phyloP scores from a whole-genome alignment of 2,888 invertebrate genomes.

The Notocelia uddmanniana region DNA sequence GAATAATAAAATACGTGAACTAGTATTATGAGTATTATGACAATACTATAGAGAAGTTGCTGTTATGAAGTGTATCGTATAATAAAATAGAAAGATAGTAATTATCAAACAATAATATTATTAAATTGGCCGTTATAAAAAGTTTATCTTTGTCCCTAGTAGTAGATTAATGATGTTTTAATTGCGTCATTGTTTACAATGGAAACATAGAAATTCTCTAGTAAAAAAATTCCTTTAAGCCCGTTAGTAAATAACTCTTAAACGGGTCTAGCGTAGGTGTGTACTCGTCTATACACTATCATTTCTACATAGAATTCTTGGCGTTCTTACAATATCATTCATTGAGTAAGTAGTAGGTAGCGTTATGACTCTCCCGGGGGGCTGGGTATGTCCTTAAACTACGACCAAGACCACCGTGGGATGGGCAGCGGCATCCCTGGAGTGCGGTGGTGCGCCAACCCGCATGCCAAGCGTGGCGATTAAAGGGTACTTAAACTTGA shows the following conservation, averaged over 20 bases:
- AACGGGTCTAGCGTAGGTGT: neutral
- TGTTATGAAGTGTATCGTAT: slow-evolving; percentile 18
- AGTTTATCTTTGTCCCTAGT: slow-evolving; percentile 6
- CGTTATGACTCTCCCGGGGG: too few species aligned
- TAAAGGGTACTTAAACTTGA: too few species aligned
- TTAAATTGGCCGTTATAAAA: slow-evolving; percentile 20
- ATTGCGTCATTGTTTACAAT: slow-evolving; percentile 4
- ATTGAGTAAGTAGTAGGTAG: too few species aligned
- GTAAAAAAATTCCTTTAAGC: slow-evolving; percentile 9
- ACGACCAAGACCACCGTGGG: too few species aligned
- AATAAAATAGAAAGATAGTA: slow-evolving; percentile 37
- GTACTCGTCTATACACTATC: too few species aligned
- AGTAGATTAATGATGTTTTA: slow-evolving; percentile 1
- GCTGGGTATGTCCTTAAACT: too few species aligned
- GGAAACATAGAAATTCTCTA: neutral
- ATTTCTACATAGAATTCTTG: too few species aligned
- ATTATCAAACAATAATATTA: slow-evolving; percentile 26
- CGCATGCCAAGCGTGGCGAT: too few species aligned
- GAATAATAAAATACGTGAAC: slow-evolving; percentile 6
- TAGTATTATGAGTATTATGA: too few species aligned
- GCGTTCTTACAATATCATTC: too few species aligned
- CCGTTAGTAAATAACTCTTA: slow-evolving; percentile 1
- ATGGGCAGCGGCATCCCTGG: too few species aligned
- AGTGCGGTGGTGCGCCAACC: too few species aligned
- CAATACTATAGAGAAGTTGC: neutral